Conservation (phyloP, 1,140 invertebrate genomes). For the Monochamus saltuarius region DNA sequence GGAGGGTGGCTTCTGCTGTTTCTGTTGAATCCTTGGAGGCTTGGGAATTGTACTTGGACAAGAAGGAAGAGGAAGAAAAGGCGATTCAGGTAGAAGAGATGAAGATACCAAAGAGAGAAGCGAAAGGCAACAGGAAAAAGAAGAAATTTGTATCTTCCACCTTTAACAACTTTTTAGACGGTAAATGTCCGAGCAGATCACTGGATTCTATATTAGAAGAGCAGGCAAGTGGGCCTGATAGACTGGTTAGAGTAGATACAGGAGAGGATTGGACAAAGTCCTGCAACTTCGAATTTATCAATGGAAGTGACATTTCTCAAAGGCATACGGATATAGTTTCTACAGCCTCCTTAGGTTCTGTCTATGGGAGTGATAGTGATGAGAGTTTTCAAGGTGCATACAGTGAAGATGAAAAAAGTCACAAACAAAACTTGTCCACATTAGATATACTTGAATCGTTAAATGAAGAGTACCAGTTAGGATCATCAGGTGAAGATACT, state of each 20-base stretch:
- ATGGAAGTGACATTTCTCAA: no score
- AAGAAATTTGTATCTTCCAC: conserved; percentile 40
- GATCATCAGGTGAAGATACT: no score
- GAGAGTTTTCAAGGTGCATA: no score
- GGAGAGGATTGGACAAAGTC: conserved; percentile 3
- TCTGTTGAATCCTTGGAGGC: conserved; percentile 24
- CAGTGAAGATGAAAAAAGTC: no score
- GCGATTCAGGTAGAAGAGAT: neutral
- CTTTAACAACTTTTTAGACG: conserved; percentile 32
- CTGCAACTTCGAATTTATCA: neutral
- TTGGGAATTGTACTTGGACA: conserved; percentile 33
- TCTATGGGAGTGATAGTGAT: no score
- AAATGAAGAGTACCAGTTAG: neutral
- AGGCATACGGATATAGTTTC: no score
- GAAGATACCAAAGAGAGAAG: conserved; percentile 21
- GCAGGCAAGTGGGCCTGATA: neutral
- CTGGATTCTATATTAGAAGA: conserved; percentile 23
- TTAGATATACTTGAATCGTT: neutral
- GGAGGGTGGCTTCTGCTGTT: conserved; percentile 24
- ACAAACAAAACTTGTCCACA: no score
- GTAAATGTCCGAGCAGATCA: neutral
- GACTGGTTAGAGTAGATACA: neutral
- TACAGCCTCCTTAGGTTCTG: no score
- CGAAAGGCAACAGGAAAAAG: conserved; percentile 17
- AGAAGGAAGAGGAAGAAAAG: conserved; percentile 21